phyloP scores from a whole-genome alignment of 2,888 invertebrate species.

The Lasioglossum marginatum region DNA sequence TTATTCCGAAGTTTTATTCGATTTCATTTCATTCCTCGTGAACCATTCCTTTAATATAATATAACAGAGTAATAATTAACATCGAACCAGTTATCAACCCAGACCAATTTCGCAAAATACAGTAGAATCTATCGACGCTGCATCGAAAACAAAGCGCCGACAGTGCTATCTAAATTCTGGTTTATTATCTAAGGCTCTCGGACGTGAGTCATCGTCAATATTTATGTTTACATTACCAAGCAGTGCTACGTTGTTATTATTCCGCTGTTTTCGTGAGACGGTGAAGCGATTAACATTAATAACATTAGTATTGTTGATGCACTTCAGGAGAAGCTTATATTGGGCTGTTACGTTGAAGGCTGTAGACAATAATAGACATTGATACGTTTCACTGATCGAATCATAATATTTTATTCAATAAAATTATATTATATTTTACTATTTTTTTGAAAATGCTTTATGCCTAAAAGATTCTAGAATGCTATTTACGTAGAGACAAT shows the following conservation, averaged over 20 bases:
- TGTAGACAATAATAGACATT: too few relatives aligned
- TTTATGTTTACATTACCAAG: not conserved
- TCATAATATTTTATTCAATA: not conserved
- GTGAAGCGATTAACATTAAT: not conserved
- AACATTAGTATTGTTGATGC: not conserved
- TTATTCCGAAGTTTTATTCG: not conserved
- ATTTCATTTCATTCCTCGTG: not conserved
- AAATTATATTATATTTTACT: too few relatives aligned
- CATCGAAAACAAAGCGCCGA: not conserved
- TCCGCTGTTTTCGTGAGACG: not conserved
- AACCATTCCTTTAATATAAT: not conserved
- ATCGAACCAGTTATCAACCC: too few relatives aligned
- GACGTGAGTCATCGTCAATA: constrained; percentile 4
- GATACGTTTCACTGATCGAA: not conserved
- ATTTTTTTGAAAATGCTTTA: too few relatives aligned
- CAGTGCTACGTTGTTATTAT: not conserved
- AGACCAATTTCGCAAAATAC: not conserved
- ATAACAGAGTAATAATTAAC: too few relatives aligned
- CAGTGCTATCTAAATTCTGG: not conserved
- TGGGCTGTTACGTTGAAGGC: not conserved
- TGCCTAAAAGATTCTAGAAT: too few relatives aligned
- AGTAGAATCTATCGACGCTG: not conserved
- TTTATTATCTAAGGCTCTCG: not conserved
- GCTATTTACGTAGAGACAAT: too few relatives aligned
- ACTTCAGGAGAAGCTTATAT: not conserved